phyloP scores from a whole-genome alignment of 2,888 invertebrate genomes.

The Troglohyphantes excavatus region DNA sequence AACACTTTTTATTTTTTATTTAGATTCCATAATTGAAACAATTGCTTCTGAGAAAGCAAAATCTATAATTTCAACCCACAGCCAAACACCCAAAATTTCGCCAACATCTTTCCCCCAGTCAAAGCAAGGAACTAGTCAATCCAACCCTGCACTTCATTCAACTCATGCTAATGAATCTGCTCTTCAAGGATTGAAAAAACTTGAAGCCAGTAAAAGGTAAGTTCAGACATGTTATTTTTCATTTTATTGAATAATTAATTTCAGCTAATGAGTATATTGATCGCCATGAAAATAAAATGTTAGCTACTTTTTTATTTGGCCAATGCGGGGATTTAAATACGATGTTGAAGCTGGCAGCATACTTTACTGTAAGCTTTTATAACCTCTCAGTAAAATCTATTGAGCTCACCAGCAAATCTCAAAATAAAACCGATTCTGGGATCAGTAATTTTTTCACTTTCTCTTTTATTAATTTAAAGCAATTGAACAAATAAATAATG shows the following conservation, averaged over 20 bases:
- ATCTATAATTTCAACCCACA: slow-evolving; percentile 29
- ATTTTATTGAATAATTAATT: not conserved
- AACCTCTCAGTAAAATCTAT: too few species aligned
- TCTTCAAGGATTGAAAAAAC: slow-evolving; percentile 82
- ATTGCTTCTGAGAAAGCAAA: slow-evolving; percentile 29
- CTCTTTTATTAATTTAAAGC: too few species aligned
- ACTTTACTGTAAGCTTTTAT: too few species aligned
- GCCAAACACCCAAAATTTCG: slow-evolving; percentile 42
- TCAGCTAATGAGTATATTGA: too few species aligned
- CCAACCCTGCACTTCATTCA: slow-evolving; percentile 41
- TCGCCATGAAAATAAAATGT: too few species aligned
- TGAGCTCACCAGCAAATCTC: too few species aligned
- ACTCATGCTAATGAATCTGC: slow-evolving; percentile 57
- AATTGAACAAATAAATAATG: too few species aligned
- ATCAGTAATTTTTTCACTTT: too few species aligned
- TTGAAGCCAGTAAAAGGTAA: slow-evolving; percentile 80
- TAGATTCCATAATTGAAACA: slow-evolving; percentile 61
- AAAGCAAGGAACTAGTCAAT: slow-evolving; percentile 8
- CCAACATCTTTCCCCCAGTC: slow-evolving; percentile 10
- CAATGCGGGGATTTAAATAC: too few species aligned
- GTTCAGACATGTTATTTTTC: not conserved
- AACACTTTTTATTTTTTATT: not conserved
- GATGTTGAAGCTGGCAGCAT: too few species aligned
- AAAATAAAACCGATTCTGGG: too few species aligned
- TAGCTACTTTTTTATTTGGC: too few species aligned